Evolutionary conservation across 2,113 vertebrate genomes (phyloP).

Genomic region (Bubo bubo): DNA sequence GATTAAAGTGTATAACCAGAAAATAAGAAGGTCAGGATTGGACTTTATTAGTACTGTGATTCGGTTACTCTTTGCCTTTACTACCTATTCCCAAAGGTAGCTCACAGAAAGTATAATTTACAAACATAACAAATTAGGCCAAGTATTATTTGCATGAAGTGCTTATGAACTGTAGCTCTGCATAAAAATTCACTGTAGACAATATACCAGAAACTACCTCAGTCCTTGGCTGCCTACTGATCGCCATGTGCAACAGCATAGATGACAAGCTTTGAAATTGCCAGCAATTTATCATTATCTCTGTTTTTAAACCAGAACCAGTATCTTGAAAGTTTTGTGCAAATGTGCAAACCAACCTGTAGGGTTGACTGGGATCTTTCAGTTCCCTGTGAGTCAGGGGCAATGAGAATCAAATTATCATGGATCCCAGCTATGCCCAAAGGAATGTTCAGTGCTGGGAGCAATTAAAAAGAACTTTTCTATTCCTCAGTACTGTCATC

Average conservation of each 20-base stretch:
- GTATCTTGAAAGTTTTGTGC: not conserved
- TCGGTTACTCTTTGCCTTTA: not conserved
- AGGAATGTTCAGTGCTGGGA: slow-evolving; percentile 8
- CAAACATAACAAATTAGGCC: not conserved
- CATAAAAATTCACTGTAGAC: not conserved
- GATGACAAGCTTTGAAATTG: not conserved
- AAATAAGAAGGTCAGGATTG: not conserved
- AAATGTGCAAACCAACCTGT: not conserved
- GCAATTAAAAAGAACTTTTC: slow-evolving; percentile 53
- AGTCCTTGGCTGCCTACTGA: not conserved
- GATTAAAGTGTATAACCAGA: not conserved
- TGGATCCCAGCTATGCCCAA: not conserved
- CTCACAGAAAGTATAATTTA: not conserved
- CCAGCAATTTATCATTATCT: not conserved
- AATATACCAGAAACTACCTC: not conserved
- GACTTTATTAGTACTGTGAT: not conserved
- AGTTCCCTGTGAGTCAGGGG: not conserved
- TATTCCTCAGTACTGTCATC: slow-evolving; percentile 37
- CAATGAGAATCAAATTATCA: slow-evolving; percentile 23
- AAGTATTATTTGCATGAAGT: not conserved
- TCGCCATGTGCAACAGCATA: not conserved
- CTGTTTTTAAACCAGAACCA: not conserved
- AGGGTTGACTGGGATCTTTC: not conserved
- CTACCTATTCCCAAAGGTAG: not conserved
- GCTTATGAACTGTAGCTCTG: not conserved